These are phyloP conservation scores for Ommatoiulus sabulosus DNA, from an alignment of 2,888 invertebrate genomes.

Conservation along the genomic window DNA sequence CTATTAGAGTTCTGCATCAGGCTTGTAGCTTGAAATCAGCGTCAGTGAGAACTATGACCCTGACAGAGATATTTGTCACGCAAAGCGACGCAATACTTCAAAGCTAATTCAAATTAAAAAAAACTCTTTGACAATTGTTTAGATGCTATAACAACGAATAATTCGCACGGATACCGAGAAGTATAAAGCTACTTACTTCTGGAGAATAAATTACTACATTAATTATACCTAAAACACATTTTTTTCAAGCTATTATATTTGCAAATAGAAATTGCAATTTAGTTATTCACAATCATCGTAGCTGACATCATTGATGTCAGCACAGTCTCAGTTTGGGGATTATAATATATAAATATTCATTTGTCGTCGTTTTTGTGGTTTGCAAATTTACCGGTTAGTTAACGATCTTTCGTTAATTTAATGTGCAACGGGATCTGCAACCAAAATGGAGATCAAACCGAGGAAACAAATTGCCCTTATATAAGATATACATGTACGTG, in stretches of 20 bases:
- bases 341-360: background rate
- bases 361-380: background rate
- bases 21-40: background rate
- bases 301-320: slow-evolving; percentile 28
- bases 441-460: no score
- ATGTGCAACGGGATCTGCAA: no score
- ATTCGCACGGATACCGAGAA: slow-evolving; percentile 6
- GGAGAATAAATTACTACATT: slow-evolving; percentile 34
- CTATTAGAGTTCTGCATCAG: background rate
- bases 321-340: slow-evolving; percentile 2
- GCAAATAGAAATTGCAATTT: slow-evolving; percentile 28
- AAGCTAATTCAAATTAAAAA: slow-evolving; percentile 11
- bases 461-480: no score
- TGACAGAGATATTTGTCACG: slow-evolving; percentile 4
- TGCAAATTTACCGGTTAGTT: background rate
- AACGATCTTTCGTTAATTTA: no score
- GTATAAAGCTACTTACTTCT: slow-evolving; percentile 34
- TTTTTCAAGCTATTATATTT: slow-evolving; percentile 6
- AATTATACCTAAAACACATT: slow-evolving; percentile 28
- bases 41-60: background rate
- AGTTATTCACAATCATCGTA: slow-evolving; percentile 14
- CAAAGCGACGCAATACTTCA: background rate
- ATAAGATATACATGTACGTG: no score
- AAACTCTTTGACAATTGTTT: slow-evolving; percentile 27
- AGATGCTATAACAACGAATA: slow-evolving; percentile 22